Conservation (phyloP, 1,140 invertebrate genomes). For the Drosophila watanabei region DNA sequence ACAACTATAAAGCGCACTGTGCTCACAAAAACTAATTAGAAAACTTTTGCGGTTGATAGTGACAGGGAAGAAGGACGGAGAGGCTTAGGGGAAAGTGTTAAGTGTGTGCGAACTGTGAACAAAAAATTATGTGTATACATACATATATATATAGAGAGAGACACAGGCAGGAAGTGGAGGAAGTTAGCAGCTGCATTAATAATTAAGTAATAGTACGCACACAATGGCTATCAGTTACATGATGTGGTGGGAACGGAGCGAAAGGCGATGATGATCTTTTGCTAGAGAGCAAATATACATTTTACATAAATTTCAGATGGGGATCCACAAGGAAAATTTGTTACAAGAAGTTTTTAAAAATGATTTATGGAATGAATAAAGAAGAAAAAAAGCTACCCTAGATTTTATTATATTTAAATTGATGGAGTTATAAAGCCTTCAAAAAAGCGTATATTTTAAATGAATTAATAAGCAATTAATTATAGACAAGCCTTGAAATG, state of each 20-base stretch:
- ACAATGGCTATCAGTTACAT: slow-evolving; percentile 35
- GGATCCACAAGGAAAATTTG: background rate
- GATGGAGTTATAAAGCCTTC: no score
- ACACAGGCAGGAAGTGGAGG: slow-evolving; percentile 5
- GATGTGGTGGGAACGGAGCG: background rate
- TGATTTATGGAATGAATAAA: background rate
- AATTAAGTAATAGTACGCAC: slow-evolving; percentile 53
- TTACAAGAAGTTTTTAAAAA: no score
- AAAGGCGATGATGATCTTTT: background rate
- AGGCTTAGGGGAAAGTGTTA: slow-evolving; percentile 39
- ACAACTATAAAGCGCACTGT: slow-evolving; percentile 62
- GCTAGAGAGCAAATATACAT: background rate
- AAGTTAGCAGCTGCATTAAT: slow-evolving; percentile 44
- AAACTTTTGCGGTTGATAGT: slow-evolving; percentile 61
- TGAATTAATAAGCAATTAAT: background rate
- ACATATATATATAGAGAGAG: background rate
- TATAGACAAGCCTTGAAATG: background rate
- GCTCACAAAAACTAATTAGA: slow-evolving; percentile 67
- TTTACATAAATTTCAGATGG: background rate
- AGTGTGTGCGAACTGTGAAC: slow-evolving; percentile 54
- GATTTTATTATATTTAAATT: no score
- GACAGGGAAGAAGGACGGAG: slow-evolving; percentile 6
- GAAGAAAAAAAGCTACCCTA: background rate
- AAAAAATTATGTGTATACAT: slow-evolving; percentile 15
- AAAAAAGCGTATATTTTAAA: background rate